Evolutionary conservation across 2,797 vertebrate species (phyloP), one percentile per base, ranked within the genome.

Genomic region (Parauchenoglanis ngamensis): DNA sequence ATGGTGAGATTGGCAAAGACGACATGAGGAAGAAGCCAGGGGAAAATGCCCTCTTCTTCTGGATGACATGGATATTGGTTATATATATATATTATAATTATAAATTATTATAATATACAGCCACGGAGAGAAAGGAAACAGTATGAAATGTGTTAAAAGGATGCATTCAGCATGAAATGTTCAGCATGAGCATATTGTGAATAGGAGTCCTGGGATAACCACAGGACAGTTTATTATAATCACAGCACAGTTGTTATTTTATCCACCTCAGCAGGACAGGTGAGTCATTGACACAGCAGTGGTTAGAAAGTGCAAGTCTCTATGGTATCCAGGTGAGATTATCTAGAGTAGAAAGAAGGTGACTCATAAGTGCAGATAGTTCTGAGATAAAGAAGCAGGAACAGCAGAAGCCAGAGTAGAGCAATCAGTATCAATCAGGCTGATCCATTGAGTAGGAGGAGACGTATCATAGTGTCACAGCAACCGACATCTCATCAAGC

Each of bases 271-370:
- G 61, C 80, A 83, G 46, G 61, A 83, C 44, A 52, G n/a, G n/a
- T 52, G 80, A 83, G 80, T 83, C 80, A 83, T 52, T 67, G 17
- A 17, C 80, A 67, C 61, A 83, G 80, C 80, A 31, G 80, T 82
- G 28, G 59, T 67, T 82, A 25, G 61, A 82, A 82, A 67, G 61
- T 82, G 25, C 25, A 52, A 52, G 15, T 83, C 80, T 28, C 80
- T 52, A 21, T 2, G 80, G 61, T 52, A 49, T 13, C 80, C 44
- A 83, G 80, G 80, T 67, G 61, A 83, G 46, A 83, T 67, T 83
- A 52, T 83, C 80, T 52, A 67, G n/a, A 52, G 80, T 63, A 52
- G n/a, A 44, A 67, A 46, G 44, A 65, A 46, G 40, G 44, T n/a
- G 21, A 82, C 49, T 49, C 3, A 28, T 5, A 28, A 68, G 28